Base-by-base conservation (phyloP, 2,888 invertebrate genomes). In the Aphidoletes aphidimyza region DNA sequence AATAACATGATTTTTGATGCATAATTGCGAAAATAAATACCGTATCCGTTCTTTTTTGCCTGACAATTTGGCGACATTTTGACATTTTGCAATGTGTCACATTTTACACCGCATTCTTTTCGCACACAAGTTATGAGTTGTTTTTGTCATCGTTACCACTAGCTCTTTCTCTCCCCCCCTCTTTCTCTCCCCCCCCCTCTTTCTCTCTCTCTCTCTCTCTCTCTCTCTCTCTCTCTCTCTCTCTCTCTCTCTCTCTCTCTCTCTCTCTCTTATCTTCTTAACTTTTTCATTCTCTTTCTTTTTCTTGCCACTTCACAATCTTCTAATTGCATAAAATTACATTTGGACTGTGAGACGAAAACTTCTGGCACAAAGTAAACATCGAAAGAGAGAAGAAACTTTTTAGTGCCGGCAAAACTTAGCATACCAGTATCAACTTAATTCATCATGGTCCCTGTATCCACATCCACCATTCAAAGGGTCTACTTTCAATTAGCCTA, bases 361-460 rank as follows among this genome's bases (percentile, higher is more conserved):
- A 42, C 6, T 11, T 9, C 6, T 42, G 42, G n/a, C n/a, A n/a
- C n/a, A n/a, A 42, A 42, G 42, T 9, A 42, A 11, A 42, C 6
- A 9, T 42, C 11, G 47, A n/a, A n/a, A n/a, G n/a, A n/a, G 47
- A 47, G 47, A 19, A 47, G 19, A 26, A 54, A 54, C 54, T 54
- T 54, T 54, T 42, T 42, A 9, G 11, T 30, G 26, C 30, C 69
- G 30, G 17, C 30, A 69, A n/a, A 69, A 69, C 69, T 69, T 69
- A 69, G 30, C 69, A 69, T n/a, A n/a, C n/a, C 69, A 30, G 69
- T 69, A 69, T 69, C 69, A 69, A 69, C 69, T 69, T 30, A 69
- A 69, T 69, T 69, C 14, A 69, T 69, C 69, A 69, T 69, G 30
- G 69, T 30, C 69, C 34, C 30, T 19, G 19, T 19, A 54, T 54